Evolutionary conservation across 2,797 vertebrate genomes (phyloP), one percentile per base, ranked within the genome.

Genomic region (Amazona ochrocephala): DNA sequence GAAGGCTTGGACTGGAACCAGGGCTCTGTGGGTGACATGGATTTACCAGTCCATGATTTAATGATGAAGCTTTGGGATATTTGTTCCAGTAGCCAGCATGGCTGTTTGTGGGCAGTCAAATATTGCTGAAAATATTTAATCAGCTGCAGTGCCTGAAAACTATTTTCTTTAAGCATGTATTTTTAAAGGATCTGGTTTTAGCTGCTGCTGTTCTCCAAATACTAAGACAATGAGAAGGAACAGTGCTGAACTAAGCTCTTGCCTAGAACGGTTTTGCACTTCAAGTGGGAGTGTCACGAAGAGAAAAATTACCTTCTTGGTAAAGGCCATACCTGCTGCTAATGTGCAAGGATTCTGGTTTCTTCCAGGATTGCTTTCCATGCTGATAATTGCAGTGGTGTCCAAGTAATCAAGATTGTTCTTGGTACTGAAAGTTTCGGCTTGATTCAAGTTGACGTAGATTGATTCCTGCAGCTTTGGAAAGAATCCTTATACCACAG

Each of bases 331-430:
- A 26, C 44, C 50, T 81, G 75, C 53, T n/a, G 67, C 62, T 81
- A 5, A 41, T 16, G 51, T 74, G 76, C 75, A 85, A 54, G 48
- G 65, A 62, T 74, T 79, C 37, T 20, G 9, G 5, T 42, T 91
- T 58, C 66, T 76, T 66, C 45, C 53, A 45, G 16, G 27, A 85
- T 44, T 80, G 85, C 83, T 85, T 83, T 93, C 84, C 72, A 70
- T 1, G 0, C 78, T 77, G 51, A 54, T 77, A 58, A 79, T 64
- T 89, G 66, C 37, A 95, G 1, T 13, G 42, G 44, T 70, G 80
- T 61, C 73, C 75, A 91, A 84, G 83, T 89, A 87, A 95, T 95
- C 79, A 73, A 87, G 85, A 11, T 67, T 68, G 62, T 75, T 92
- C 45, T 56, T 39, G 67, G 50, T 86, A 87, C 41, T 86, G 65